These are phyloP conservation scores for Bradypus variegatus DNA, from an alignment of 2,797 vertebrate species.

Conservation along the genomic window DNA sequence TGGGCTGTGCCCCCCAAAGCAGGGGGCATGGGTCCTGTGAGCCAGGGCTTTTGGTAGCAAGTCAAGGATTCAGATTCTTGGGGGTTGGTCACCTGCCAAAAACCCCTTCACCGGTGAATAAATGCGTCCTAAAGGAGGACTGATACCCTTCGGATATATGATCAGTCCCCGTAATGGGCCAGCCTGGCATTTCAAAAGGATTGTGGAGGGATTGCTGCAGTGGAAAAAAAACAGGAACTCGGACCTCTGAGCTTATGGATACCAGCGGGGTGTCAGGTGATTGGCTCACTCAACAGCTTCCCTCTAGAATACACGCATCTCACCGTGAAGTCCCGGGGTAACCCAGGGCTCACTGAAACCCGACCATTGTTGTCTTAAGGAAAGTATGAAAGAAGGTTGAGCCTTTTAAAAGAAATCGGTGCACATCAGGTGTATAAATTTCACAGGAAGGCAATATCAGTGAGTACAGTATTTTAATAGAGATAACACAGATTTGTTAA, in stretches of 20 bases:
- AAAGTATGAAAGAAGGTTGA: not conserved
- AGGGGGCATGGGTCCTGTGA: not conserved
- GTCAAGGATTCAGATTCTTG: constrained; percentile 37
- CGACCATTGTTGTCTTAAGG: not conserved
- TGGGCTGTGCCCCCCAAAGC: not conserved
- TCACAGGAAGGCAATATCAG: not conserved
- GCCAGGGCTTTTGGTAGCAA: not conserved
- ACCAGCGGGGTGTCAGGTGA: constrained; percentile 24
- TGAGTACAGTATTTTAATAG: not conserved
- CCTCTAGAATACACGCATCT: not conserved
- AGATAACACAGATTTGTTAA: not conserved
- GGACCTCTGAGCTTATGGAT: not conserved
- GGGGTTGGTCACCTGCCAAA: constrained; percentile 15
- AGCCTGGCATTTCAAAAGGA: not conserved
- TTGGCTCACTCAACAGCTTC: constrained; percentile 1
- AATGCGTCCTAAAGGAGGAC: not conserved
- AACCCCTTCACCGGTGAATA: not conserved
- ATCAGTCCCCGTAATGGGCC: not conserved
- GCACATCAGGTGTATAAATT: not conserved
- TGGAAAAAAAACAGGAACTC: constrained; percentile 18
- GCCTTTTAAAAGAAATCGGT: not conserved
- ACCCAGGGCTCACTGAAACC: constrained; percentile 16
- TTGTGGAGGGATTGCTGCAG: not conserved
- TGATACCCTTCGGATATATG: not conserved
- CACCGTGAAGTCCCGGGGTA: not conserved